These are phyloP conservation scores for Corvus hawaiiensis DNA, from an alignment of 2,113 vertebrate genomes.

Conservation along the genomic window DNA sequence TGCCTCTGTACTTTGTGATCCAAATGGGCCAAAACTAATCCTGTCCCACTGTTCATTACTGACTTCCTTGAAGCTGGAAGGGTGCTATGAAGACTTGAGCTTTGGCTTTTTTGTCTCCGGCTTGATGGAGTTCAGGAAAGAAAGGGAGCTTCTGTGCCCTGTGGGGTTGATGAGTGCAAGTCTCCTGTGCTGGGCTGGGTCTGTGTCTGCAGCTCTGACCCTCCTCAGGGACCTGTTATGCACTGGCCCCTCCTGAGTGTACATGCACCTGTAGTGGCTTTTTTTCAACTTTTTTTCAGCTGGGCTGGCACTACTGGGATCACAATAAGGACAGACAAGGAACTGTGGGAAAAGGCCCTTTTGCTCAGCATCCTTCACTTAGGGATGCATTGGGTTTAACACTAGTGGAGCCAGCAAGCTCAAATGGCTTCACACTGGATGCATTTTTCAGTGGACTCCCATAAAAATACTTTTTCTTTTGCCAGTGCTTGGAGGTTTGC, in stretches of 20 bases:
- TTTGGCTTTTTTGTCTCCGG: not conserved
- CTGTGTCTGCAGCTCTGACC: not conserved
- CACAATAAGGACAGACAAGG: not conserved
- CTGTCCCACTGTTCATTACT: accelerated
- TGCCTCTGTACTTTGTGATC: not conserved
- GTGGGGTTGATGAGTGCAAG: not conserved
- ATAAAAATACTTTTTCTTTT: not conserved
- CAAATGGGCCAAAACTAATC: not conserved
- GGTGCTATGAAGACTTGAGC: not conserved
- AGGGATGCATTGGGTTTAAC: accelerated
- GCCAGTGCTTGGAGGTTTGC: not conserved
- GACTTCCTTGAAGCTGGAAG: not conserved
- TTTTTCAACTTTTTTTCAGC: not conserved
- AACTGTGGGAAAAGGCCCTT: not conserved
- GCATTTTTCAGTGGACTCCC: not conserved
- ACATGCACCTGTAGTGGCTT: not conserved
- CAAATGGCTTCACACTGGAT: accelerated
- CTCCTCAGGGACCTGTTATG: accelerated
- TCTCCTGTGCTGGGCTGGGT: accelerated
- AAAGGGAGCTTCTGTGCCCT: not conserved
- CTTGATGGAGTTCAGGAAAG: not conserved
- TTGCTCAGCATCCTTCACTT: not conserved
- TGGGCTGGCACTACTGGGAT: not conserved
- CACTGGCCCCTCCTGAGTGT: not conserved
- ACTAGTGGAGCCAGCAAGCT: not conserved